Conservation (phyloP, 2,113 vertebrate species). For the Tor tambroides region DNA sequence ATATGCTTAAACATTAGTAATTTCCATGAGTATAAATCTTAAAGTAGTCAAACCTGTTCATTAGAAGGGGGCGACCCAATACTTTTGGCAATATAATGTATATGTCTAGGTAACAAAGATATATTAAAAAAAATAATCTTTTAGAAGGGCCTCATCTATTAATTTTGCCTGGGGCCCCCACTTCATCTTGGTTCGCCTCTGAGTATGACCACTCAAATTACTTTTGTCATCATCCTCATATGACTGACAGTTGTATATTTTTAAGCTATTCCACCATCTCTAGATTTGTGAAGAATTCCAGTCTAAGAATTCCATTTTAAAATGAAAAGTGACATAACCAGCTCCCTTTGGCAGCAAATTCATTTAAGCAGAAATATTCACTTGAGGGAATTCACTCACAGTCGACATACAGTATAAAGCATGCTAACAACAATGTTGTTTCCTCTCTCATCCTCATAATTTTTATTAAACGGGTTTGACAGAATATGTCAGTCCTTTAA, state of each 20-base stretch:
- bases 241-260: not conserved
- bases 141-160: too few relatives aligned
- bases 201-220: not conserved
- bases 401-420: not conserved
- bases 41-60: too few relatives aligned
- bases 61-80: too few relatives aligned
- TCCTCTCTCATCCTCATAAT: not conserved
- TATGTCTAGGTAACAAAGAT: too few relatives aligned
- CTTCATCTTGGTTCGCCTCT: too few relatives aligned
- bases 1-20: too few relatives aligned
- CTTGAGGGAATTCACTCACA: constrained; percentile 1
- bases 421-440: not conserved
- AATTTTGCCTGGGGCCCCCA: too few relatives aligned
- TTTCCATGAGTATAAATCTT: too few relatives aligned
- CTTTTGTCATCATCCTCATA: not conserved
- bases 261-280: too few relatives aligned
- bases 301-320: not conserved
- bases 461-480: not conserved
- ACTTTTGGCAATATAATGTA: too few relatives aligned
- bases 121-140: too few relatives aligned
- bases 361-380: constrained; percentile 4
- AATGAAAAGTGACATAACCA: constrained; percentile 5
- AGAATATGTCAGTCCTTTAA: not conserved
- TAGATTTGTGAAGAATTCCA: too few relatives aligned
- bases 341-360: not conserved